These are phyloP conservation scores for Oligia strigilis DNA, from an alignment of 2,888 invertebrate species.

Conservation along the genomic window DNA sequence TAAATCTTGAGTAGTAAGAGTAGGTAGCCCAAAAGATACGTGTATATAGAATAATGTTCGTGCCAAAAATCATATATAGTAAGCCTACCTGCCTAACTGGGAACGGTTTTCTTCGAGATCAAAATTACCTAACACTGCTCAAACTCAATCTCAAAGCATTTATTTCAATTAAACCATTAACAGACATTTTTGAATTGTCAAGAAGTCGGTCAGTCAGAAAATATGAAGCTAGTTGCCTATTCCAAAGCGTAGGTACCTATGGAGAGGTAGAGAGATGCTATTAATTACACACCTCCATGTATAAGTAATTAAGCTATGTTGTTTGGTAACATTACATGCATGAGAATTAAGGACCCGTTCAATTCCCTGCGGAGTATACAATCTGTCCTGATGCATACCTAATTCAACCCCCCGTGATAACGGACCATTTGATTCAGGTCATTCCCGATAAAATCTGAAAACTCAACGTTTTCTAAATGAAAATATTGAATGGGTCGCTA, in stretches of 20 bases:
- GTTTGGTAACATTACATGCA: background rate
- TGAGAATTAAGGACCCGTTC: background rate
- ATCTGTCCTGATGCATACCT: constrained; percentile 7
- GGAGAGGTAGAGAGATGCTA: too few species aligned
- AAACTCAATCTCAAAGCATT: too few species aligned
- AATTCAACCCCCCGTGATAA: background rate
- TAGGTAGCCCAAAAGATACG: background rate
- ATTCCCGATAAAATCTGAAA: constrained; percentile 25
- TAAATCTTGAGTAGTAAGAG: constrained; percentile 4
- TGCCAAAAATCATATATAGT: background rate
- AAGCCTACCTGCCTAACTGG: background rate
- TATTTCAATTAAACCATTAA: too few species aligned
- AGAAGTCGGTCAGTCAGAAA: too few species aligned
- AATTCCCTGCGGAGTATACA: constrained; percentile 6
- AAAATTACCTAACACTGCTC: background rate
- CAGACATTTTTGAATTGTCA: too few species aligned
- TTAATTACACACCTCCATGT: background rate
- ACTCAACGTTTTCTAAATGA: constrained; percentile 20
- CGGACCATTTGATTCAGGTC: constrained; percentile 7
- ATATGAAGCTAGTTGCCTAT: too few species aligned
- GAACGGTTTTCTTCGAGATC: background rate
- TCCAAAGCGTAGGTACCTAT: too few species aligned
- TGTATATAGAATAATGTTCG: background rate
- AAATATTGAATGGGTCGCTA: constrained; percentile 32
- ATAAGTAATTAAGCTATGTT: background rate